phyloP scores from a whole-genome alignment of 2,888 invertebrate genomes.

The Monochamus alternatus region DNA sequence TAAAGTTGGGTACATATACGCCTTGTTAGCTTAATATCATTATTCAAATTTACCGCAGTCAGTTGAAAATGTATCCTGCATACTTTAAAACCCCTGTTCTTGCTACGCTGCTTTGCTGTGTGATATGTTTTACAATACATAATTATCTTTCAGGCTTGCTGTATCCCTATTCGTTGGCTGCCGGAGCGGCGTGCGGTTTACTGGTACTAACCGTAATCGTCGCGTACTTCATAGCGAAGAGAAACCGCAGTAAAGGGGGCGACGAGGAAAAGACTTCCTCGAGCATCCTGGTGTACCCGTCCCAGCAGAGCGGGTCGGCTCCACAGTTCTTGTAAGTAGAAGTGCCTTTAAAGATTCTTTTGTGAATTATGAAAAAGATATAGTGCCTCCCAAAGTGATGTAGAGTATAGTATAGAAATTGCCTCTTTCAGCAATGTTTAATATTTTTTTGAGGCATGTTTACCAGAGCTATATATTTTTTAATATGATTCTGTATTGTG shows the following conservation, averaged over 20 bases:
- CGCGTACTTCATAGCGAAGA: constrained; percentile 66
- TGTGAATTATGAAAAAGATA: not conserved
- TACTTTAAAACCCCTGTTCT: not conserved
- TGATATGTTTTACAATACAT: constrained; percentile 9
- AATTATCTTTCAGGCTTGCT: constrained; percentile 61
- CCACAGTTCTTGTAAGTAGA: constrained; percentile 78
- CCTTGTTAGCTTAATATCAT: too few relatives aligned
- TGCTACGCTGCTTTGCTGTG: not conserved
- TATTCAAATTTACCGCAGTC: too few relatives aligned
- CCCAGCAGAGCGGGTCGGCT: constrained; percentile 73
- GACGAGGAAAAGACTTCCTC: constrained; percentile 72
- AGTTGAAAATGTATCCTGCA: too few relatives aligned
- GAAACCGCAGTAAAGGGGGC: constrained; percentile 69
- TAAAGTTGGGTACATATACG: too few relatives aligned
- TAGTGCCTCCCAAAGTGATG: too few relatives aligned
- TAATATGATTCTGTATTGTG: too few relatives aligned
- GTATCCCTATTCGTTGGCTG: constrained; percentile 61
- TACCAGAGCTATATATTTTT: too few relatives aligned
- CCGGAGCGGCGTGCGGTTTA: constrained; percentile 65
- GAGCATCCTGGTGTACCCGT: constrained; percentile 78
- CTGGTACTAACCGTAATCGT: constrained; percentile 67
- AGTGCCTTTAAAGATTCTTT: not conserved
- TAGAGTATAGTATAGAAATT: too few relatives aligned
- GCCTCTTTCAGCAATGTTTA: too few relatives aligned
- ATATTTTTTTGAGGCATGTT: too few relatives aligned